Base-by-base conservation (phyloP, 2,888 invertebrate species). In the Chymomyza procnemis region DNA sequence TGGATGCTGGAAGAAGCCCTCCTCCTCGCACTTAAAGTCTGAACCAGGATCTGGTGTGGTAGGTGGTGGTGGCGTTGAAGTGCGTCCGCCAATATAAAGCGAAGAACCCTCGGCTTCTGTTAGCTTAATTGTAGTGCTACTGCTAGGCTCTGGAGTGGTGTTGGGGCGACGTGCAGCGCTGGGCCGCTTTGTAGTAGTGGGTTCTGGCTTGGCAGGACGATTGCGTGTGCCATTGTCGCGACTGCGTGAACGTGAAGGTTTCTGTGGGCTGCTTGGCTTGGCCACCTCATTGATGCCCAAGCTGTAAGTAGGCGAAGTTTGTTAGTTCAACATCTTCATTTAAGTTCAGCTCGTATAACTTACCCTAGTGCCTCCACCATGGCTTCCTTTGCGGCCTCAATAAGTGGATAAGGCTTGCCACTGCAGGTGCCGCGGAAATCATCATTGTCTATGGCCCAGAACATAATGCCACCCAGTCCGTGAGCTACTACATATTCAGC, bases 381-480 rank as follows among this genome's bases (percentile, higher is more conserved):
- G 0, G 96, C 93, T 88, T 96, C 96, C 89, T 97, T 97, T 34
- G 96, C 97, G 0, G 97, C 96, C 89, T 97, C 97, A 76, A 97
- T 97, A 58, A 98, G 92, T 0, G 97, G 97, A 91, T 97, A 97
- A 0, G 97, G 95, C 88, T 95, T 95, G 26, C 94, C 95, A 76
- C 95, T 95, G 88, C 97, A 97, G 46, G 93, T 93, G n/a, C 97
- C 97, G 57, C 97, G 93, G 92, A 97, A 98, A 88, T 98, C 97
- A 75, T 98, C 97, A 89, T 97, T 97, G 91, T 97, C 97, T 79
- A 98, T 95, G 0, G 97, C 96, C 90, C 91, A 91, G 73, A 91
- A 91, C 91, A 91, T 91, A 83, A 89, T 83, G 87, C 97, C 97
- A 80, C 97, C 97, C 22, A 97, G 92, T 62, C 94, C 94, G 76